Evolutionary conservation across 2,113 vertebrate species (phyloP), one percentile per base, ranked within the genome.

Genomic region (Periophthalmus modestus): DNA sequence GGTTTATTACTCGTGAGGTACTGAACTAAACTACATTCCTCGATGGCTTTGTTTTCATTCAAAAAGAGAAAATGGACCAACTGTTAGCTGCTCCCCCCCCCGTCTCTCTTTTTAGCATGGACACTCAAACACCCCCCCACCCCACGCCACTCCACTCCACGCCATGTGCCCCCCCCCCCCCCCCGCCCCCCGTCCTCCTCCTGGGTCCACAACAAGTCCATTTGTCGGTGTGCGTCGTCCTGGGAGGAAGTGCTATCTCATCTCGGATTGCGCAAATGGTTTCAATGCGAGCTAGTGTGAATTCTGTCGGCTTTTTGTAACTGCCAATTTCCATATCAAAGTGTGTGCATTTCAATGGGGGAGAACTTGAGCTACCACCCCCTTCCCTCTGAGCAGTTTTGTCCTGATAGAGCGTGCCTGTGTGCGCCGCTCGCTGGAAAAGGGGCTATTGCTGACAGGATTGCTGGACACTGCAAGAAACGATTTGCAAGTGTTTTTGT

Each of bases 291-390:
- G 74, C 89, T 76, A 83, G 90, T 93, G 91, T 91, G 91, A 92
- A 90, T 93, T 91, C 88, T 91, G 79, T 87, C 89, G 52, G 86
- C 71, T 91, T 91, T 92, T 91, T 91, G 85, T 88, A 89, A 85
- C 87, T 85, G 71, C 73, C 72, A 85, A 93, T 93, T 93, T 93
- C 88, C 92, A 93, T 93, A 91, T 93, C 92, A 93, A 93, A 93
- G 93, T 93, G 90, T 87, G 83, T 85, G 89, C 87, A 91, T 93
- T 89, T 93, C 89, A 93, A 93, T 90, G 65, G 57, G 57, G 79
- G 85, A 90, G 83, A 92, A 92, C 87, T 89, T 89, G 85, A 90
- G 89, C 87, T 89, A 82, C 88, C 91, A 91, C 85, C 84, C 85
- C 89, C 85, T 84, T 43, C 85, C 78, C 80, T 87, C 89, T 66